Evolutionary conservation across 2,797 vertebrate genomes (phyloP).

Genomic region (Nannoperca australis): DNA sequence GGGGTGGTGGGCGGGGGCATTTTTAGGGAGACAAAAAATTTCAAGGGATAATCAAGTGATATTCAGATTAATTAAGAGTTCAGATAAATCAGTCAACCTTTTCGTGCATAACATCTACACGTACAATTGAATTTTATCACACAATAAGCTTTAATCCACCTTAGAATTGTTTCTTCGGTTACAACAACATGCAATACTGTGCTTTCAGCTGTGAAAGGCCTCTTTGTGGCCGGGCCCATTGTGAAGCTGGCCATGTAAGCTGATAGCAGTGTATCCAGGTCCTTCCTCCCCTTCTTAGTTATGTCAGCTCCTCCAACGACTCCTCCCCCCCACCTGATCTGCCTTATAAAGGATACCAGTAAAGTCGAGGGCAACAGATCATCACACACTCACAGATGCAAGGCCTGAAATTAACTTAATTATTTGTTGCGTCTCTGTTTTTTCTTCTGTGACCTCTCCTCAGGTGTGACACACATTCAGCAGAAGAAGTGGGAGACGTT

Average conservation of each 20-base stretch:
- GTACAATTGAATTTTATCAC: not conserved
- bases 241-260: constrained; percentile 68
- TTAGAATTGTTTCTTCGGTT: not conserved
- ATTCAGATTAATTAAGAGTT: not conserved
- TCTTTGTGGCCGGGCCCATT: constrained; percentile 70
- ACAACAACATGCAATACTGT: constrained; percentile 15
- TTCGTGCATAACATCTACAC: not conserved
- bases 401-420: constrained; percentile 47
- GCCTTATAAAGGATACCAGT: constrained; percentile 83
- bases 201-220: constrained; percentile 61
- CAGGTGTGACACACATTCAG: constrained; percentile 44
- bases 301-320: constrained; percentile 75
- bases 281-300: constrained; percentile 70
- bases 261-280: constrained; percentile 67
- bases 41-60: constrained; percentile 50
- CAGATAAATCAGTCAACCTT: not conserved
- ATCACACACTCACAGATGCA: constrained; percentile 57
- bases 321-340: constrained; percentile 82
- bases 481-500: constrained; percentile 27
- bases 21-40: constrained; percentile 67
- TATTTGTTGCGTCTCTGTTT: constrained; percentile 24
- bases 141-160: not conserved
- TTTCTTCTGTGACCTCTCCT: constrained; percentile 23
- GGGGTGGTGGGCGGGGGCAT: constrained; percentile 36
- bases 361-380: constrained; percentile 61